Conservation (phyloP, 2,113 vertebrate species). For the Salvelinus fontinalis region DNA sequence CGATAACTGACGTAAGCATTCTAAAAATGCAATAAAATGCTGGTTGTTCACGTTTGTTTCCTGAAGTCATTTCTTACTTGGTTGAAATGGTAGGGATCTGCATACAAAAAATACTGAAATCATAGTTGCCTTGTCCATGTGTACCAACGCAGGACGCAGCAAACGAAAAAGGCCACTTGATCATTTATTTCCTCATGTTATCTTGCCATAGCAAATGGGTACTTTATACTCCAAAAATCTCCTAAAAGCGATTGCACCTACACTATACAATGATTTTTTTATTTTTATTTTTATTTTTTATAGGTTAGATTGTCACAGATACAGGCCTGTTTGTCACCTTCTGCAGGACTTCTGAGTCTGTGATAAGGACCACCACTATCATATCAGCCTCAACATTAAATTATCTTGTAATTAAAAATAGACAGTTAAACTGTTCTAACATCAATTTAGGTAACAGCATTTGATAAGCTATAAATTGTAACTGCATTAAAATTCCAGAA, state of each 20-base stretch:
- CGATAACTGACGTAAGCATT: conserved; percentile 91
- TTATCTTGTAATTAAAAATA: conserved; percentile 91
- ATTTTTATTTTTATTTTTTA: conserved; percentile 21
- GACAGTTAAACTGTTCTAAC: conserved; percentile 98
- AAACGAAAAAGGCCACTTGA: not conserved
- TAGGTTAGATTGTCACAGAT: conserved; percentile 74
- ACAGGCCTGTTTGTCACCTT: conserved; percentile 79
- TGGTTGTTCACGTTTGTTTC: conserved; percentile 86
- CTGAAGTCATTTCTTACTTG: conserved; percentile 62
- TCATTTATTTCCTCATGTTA: not conserved
- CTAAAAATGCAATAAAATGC: conserved; percentile 98
- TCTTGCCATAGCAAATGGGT: not conserved
- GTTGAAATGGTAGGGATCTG: not conserved
- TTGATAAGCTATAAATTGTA: conserved; percentile 98
- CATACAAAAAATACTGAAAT: not conserved
- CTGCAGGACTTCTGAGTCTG: conserved; percentile 70
- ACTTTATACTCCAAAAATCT: not conserved
- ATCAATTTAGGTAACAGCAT: conserved; percentile 99
- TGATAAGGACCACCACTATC: conserved; percentile 78
- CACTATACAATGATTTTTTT: not conserved
- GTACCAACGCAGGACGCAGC: not conserved
- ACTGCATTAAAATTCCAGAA: conserved; percentile 96
- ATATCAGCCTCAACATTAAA: conserved; percentile 88
- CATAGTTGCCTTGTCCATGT: not conserved
- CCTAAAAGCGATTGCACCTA: not conserved